Percentiles rank a stretch among this genome's conserved stretches.
Evolutionary conservation across 2,113 vertebrate genomes (phyloP).

Genomic region (Asarcornis scutulata): DNA sequence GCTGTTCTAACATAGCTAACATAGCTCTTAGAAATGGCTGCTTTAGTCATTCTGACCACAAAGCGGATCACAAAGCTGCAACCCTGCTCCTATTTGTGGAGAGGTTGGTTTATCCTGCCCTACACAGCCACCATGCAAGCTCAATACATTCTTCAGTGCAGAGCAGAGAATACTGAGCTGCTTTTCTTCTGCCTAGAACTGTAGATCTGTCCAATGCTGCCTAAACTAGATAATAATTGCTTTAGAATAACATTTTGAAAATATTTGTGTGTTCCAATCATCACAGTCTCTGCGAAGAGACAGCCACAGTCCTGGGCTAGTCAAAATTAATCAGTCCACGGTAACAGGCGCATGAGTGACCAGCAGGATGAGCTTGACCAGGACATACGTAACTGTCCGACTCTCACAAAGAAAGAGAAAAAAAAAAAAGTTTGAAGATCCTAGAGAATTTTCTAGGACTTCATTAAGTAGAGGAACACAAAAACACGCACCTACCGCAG

Average conservation of each 20-base stretch:
- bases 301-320: neutral
- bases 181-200: neutral
- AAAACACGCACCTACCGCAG: neutral
- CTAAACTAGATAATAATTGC: neutral
- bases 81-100: neutral
- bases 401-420: neutral
- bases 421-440: neutral
- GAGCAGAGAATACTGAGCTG: neutral
- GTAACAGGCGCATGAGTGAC: neutral
- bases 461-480: neutral
- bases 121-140: neutral
- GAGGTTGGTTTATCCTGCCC: neutral
- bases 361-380: neutral
- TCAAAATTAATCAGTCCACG: neutral
- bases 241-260: neutral
- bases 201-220: neutral
- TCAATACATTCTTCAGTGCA: neutral
- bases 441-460: neutral
- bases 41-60: constrained; percentile 11
- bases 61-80: neutral
- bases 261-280: neutral
- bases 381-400: neutral
- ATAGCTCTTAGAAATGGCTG: constrained; percentile 1
- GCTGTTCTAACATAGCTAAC: neutral
- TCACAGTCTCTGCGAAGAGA: neutral